Conservation (phyloP, 2,797 vertebrate genomes). For the Molossus molossus region DNA sequence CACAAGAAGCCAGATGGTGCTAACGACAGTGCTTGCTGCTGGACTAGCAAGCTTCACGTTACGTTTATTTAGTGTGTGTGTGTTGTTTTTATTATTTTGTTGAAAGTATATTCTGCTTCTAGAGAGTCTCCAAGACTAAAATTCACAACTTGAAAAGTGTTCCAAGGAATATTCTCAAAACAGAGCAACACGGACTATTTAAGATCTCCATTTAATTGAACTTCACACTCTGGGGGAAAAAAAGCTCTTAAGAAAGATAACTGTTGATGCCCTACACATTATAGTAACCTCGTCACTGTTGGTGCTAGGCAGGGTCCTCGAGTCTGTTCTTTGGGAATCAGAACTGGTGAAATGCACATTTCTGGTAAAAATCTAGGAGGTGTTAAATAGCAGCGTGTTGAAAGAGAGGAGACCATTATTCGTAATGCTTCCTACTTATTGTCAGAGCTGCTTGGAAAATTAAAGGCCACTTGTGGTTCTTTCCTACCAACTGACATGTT, state of each 20-base stretch:
- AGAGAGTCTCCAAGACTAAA: slow-evolving; percentile 87
- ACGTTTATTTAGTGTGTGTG: slow-evolving; percentile 74
- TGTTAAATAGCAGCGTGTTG: background rate
- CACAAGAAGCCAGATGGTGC: slow-evolving; percentile 82
- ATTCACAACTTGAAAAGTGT: slow-evolving; percentile 88
- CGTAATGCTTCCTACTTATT: background rate
- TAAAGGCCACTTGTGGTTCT: slow-evolving; percentile 61
- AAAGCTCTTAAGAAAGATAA: slow-evolving; percentile 52
- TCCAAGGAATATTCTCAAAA: slow-evolving; percentile 81
- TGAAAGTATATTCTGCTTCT: slow-evolving; percentile 85
- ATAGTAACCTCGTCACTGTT: background rate
- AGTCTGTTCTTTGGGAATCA: background rate
- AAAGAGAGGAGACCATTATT: background rate
- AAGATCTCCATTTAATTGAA: slow-evolving; percentile 79
- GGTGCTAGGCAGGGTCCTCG: slow-evolving; percentile 15
- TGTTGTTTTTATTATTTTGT: slow-evolving; percentile 74
- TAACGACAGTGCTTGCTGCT: slow-evolving; percentile 89
- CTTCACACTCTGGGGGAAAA: slow-evolving; percentile 60
- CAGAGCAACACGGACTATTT: slow-evolving; percentile 77
- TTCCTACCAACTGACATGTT: slow-evolving; percentile 53
- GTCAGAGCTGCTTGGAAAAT: slow-evolving; percentile 69
- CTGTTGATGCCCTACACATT: background rate
- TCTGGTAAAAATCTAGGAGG: slow-evolving; percentile 40
- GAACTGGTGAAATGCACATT: background rate
- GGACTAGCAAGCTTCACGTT: slow-evolving; percentile 89